Evolutionary conservation across 2,888 invertebrate species (phyloP).

Genomic region (Stenoptilia bipunctidactyla): DNA sequence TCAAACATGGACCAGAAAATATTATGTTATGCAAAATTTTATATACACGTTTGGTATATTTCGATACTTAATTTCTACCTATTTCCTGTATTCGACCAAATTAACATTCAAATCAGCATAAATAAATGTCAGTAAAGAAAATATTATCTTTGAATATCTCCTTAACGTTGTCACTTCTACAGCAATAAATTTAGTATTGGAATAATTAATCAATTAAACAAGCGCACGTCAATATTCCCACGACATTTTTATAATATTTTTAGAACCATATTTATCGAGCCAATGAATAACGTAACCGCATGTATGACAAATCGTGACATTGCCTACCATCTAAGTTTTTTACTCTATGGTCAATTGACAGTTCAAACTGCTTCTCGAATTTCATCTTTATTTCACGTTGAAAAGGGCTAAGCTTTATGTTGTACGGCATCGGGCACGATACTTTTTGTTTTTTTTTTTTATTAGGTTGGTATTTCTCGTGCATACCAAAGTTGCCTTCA

Average conservation of each 20-base stretch:
- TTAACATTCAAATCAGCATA: no score
- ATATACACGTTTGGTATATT: no score
- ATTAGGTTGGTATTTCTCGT: slow-evolving; percentile 34
- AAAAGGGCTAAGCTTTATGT: no score
- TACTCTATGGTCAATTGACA: slow-evolving; percentile 19
- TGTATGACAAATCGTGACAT: slow-evolving; percentile 70
- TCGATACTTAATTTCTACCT: slow-evolving; percentile 4
- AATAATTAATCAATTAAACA: slow-evolving; percentile 22
- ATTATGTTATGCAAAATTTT: no score
- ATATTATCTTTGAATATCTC: no score
- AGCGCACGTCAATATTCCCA: slow-evolving; percentile 40
- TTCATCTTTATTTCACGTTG: neutral
- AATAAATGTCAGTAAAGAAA: no score
- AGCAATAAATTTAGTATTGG: no score
- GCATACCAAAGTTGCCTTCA: slow-evolving; percentile 51
- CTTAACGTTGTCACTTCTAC: no score
- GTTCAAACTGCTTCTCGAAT: slow-evolving; percentile 12
- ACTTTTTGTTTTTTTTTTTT: neutral
- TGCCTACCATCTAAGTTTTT: slow-evolving; percentile 55
- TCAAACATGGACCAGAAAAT: no score
- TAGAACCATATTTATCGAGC: slow-evolving; percentile 25
- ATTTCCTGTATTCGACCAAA: no score
- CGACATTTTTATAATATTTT: slow-evolving; percentile 60
- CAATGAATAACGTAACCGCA: slow-evolving; percentile 45
- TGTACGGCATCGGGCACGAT: no score